These are phyloP conservation scores for Dendrophyllia cribrosa DNA, from an alignment of 64 coral and sea anemone species.

Conservation along the genomic window DNA sequence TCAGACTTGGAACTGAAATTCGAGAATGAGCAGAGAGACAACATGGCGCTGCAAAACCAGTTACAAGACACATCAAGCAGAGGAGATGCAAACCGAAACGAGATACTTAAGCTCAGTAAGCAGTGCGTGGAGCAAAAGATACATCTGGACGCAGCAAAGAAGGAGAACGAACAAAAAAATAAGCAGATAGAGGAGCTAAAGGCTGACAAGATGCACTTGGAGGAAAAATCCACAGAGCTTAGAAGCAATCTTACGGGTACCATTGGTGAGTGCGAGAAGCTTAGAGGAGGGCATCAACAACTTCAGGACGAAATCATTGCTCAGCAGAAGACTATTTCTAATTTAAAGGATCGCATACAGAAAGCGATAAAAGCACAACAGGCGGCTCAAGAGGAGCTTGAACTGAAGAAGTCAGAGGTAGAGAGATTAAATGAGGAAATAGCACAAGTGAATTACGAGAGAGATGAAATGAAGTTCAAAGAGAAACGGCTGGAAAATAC, in stretches of 20 bases:
- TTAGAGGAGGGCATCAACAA: slow-evolving; percentile 27
- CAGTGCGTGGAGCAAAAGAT: slow-evolving; percentile 70
- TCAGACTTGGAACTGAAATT: slow-evolving; percentile 77
- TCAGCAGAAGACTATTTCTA: slow-evolving; percentile 23
- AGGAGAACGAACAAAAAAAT: slow-evolving; percentile 60
- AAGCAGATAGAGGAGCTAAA: slow-evolving; percentile 70
- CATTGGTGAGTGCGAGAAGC: slow-evolving; percentile 38
- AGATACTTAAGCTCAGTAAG: slow-evolving; percentile 71
- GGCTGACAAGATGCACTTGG: slow-evolving; percentile 52
- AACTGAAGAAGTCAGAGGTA: background rate
- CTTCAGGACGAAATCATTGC: slow-evolving; percentile 46
- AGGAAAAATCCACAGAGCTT: slow-evolving; percentile 54
- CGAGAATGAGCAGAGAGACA: slow-evolving; percentile 68
- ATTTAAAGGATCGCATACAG: slow-evolving; percentile 12
- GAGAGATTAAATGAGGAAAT: slow-evolving; percentile 13
- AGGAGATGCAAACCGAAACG: slow-evolving; percentile 33
- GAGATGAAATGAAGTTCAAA: background rate
- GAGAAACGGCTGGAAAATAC: slow-evolving; percentile 1
- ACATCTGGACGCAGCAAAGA: slow-evolving; percentile 43
- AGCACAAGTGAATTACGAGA: background rate
- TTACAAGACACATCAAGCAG: slow-evolving; percentile 57
- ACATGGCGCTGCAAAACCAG: slow-evolving; percentile 47
- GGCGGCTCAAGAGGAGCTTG: slow-evolving; percentile 8
- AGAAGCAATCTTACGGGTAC: slow-evolving; percentile 1
- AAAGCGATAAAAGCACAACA: background rate